Base-by-base conservation (phyloP, 2,797 vertebrate genomes). In the Hippoglossus hippoglossus region DNA sequence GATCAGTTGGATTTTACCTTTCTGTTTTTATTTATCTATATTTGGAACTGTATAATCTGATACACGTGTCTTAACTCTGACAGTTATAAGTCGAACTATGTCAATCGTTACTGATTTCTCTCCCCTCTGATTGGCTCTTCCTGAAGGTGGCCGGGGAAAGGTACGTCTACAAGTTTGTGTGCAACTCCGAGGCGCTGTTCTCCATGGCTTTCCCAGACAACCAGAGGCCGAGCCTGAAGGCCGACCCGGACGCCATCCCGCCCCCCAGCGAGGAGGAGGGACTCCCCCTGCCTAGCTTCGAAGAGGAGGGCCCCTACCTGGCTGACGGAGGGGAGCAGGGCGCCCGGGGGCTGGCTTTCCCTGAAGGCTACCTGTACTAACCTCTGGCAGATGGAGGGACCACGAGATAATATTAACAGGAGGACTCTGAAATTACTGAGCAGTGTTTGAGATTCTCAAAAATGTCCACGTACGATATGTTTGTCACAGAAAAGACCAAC, bases 111-210 rank as follows among this genome's bases (percentile, higher is more conserved):
- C 8, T 54, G 24, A 55, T 12, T 4, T 34, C 1, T 59, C 25
- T 22, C 6, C 3, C 41, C 5, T 65, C 5, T 56, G 63, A 59
- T 60, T 1, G 57, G 12, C 2, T 71, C 18, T 0, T 24, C 36
- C 60, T 19, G 10, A 83, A 99, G 97, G 97, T 99, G 55, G 97
- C 97, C 0, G 97, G 97, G 0, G 97, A 99, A 78, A 91, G 97
- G 80, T 99, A 99, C 0, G 97, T 99, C 83, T 99, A 99, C 77
- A 99, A 98, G 90, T 99, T 98, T 1, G 97, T 98, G 50, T 98
- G 97, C 3, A 96, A 96, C 89, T 97, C 96, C 0, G 96, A 99
- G 2, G 97, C 97, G 0, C 96, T 99, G 1, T 97, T 98, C 81
- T 96, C 97, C 80, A 96, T 99, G 97, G 97, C 97, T 1, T 98